These are phyloP conservation scores for Phymatocera aterrima DNA, from an alignment of 2,888 invertebrate species.

Conservation along the genomic window DNA sequence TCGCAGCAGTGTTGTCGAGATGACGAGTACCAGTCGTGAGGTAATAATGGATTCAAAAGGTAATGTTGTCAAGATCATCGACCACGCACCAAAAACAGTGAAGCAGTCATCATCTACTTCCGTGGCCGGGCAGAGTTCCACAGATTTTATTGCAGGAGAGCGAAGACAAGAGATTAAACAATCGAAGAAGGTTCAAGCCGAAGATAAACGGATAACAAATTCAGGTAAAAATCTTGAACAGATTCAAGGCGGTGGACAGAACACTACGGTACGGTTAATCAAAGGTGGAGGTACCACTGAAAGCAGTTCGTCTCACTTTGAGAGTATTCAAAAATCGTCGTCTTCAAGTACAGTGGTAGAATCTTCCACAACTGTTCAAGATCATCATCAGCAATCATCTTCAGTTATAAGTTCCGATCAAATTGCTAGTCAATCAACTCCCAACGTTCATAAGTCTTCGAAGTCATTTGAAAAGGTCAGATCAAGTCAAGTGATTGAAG, in stretches of 20 bases:
- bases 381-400: conserved; percentile 41
- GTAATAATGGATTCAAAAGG: conserved; percentile 68
- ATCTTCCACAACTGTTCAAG: conserved; percentile 52
- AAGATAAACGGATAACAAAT: conserved; percentile 23
- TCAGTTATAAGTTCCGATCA: conserved; percentile 1
- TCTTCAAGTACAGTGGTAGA: conserved; percentile 50
- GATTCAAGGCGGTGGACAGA: conserved; percentile 17
- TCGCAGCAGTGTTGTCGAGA: conserved; percentile 63
- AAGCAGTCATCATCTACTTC: conserved; percentile 51
- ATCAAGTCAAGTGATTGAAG: conserved; percentile 58
- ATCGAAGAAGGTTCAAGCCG: not conserved
- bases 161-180: conserved; percentile 54
- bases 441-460: conserved; percentile 50
- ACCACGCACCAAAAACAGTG: conserved; percentile 56
- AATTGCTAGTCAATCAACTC: conserved; percentile 13
- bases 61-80: conserved; percentile 64
- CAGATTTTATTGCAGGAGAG: conserved; percentile 62
- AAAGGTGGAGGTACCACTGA: conserved; percentile 26
- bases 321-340: conserved; percentile 48
- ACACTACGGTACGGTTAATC: not conserved
- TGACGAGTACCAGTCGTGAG: conserved; percentile 65
- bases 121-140: conserved; percentile 56
- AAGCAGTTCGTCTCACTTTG: conserved; percentile 49
- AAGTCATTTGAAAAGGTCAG: conserved; percentile 58
- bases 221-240: conserved; percentile 15